These are phyloP conservation scores for Aphaenogaster rudis DNA, from an alignment of 1,140 invertebrate species.

Conservation along the genomic window DNA sequence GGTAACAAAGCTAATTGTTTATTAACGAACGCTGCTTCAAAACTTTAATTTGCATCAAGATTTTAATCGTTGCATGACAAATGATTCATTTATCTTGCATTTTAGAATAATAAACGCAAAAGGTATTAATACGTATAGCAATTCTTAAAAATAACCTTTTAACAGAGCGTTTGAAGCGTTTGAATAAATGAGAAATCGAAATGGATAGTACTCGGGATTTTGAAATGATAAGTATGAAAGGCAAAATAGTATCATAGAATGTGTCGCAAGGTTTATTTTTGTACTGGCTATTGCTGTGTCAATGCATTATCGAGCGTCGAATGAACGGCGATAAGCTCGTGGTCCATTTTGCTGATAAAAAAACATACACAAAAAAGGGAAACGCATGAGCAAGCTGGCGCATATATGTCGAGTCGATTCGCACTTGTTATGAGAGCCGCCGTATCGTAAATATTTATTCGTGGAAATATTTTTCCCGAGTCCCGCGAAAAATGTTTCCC, in stretches of 20 bases:
- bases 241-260: constrained; percentile 37
- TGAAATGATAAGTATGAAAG: constrained; percentile 18
- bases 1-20: constrained; percentile 41
- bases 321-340: constrained; percentile 41
- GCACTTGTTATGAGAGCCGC: constrained; percentile 45
- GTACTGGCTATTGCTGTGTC: constrained; percentile 4
- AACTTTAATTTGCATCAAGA: constrained; percentile 13
- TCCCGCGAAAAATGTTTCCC: constrained; percentile 13
- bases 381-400: constrained; percentile 25
- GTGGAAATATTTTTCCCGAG: constrained; percentile 41
- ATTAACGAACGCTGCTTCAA: constrained; percentile 46
- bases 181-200: constrained; percentile 11
- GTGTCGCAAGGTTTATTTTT: constrained; percentile 37
- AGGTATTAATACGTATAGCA: background rate
- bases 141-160: background rate
- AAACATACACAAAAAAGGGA: constrained; percentile 10
- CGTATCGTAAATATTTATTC: constrained; percentile 58
- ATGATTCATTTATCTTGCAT: background rate
- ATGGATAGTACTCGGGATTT: background rate
- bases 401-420: constrained; percentile 39
- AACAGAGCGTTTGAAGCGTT: background rate
- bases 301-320: constrained; percentile 48
- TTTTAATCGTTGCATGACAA: constrained; percentile 8
- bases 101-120: background rate
- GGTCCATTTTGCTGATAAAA: constrained; percentile 49